Percentiles rank a stretch among this genome's conserved stretches.
Evolutionary conservation across 2,797 vertebrate genomes (phyloP).

Genomic region (Poeciliopsis gracilis): DNA sequence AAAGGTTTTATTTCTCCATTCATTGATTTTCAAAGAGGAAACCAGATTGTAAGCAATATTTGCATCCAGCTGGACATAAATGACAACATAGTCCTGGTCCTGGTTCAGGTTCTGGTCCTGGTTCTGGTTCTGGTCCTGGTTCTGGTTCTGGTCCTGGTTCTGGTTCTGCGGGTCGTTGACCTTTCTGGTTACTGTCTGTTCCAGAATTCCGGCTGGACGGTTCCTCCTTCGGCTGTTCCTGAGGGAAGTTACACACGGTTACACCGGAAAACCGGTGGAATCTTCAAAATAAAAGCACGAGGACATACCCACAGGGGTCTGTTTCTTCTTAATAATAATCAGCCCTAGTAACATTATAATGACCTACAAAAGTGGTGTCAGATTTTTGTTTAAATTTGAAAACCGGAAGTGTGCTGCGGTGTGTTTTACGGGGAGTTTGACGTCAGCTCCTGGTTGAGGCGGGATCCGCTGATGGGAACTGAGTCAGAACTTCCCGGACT

Average conservation of each 20-base stretch:
- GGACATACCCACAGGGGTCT: rapidly evolving
- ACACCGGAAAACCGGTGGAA: background rate
- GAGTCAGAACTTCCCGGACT: constrained; percentile 50
- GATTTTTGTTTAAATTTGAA: constrained; percentile 4
- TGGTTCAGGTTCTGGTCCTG: no score
- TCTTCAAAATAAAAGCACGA: constrained; percentile 30
- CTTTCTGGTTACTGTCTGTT: constrained; percentile 16
- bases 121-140: background rate
- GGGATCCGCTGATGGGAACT: constrained; percentile 54
- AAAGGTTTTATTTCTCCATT: no score
- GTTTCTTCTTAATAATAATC: background rate
- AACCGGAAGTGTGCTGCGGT: background rate
- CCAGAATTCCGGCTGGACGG: constrained; percentile 14
- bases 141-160: no score
- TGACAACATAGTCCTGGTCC: no score
- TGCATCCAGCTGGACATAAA: no score
- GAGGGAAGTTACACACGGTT: background rate
- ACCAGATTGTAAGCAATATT: no score
- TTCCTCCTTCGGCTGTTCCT: constrained; percentile 11
- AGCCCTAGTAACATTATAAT: no score
- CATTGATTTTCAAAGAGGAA: no score
- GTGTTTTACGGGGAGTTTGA: background rate
- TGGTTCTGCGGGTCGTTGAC: background rate
- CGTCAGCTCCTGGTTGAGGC: background rate
- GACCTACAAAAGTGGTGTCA: no score